Evolutionary conservation across 1,140 invertebrate species (phyloP).

Genomic region (Agraylea sexmaculata): DNA sequence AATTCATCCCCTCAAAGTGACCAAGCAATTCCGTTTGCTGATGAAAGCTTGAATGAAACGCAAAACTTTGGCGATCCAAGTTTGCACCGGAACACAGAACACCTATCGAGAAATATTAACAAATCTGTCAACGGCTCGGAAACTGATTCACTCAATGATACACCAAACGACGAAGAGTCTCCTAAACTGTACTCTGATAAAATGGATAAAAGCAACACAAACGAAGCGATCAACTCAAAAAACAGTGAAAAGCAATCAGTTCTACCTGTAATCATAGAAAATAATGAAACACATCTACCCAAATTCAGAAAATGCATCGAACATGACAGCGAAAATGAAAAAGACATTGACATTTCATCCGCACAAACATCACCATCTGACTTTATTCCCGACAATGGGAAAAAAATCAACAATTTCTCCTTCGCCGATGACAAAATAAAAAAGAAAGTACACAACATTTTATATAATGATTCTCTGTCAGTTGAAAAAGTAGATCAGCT

Average conservation of each 20-base stretch:
- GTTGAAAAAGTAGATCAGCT: too few relatives aligned
- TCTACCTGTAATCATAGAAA: constrained; percentile 1
- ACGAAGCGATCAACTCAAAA: background rate
- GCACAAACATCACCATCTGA: constrained; percentile 25
- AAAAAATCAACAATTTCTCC: constrained; percentile 21
- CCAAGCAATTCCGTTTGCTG: constrained; percentile 38
- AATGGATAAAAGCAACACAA: background rate
- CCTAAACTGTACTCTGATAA: constrained; percentile 10
- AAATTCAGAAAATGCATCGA: constrained; percentile 16
- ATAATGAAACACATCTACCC: constrained; percentile 3
- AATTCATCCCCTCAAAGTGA: constrained; percentile 40
- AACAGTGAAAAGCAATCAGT: constrained; percentile 2
- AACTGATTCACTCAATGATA: constrained; percentile 11
- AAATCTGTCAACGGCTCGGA: constrained; percentile 13
- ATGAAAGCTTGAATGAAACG: constrained; percentile 32
- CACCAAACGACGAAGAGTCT: constrained; percentile 10
- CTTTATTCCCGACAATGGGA: constrained; percentile 27
- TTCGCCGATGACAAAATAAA: constrained; percentile 13
- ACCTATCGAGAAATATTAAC: constrained; percentile 9
- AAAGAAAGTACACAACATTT: constrained; percentile 15
- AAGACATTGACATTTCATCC: constrained; percentile 32
- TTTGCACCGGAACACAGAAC: constrained; percentile 16
- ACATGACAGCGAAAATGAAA: constrained; percentile 19
- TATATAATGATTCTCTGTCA: too few relatives aligned
- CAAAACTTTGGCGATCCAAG: constrained; percentile 24